phyloP scores from a whole-genome alignment of 92 coral and sea anemone genomes.

The Siderastrea radians region DNA sequence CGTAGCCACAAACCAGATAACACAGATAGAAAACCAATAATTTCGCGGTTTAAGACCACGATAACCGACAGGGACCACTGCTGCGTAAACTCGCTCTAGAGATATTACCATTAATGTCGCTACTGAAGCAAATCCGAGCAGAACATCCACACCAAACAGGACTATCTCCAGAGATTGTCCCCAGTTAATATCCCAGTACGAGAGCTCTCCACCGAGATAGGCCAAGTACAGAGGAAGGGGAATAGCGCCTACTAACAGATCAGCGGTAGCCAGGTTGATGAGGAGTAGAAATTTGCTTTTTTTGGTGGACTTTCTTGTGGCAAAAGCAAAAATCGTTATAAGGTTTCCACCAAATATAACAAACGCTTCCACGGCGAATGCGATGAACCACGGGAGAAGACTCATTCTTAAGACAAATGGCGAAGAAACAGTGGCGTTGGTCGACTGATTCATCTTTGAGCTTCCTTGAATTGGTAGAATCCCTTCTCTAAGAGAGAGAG shows the following conservation, averaged over 20 bases:
- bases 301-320: conserved; percentile 24
- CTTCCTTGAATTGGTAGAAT: not conserved
- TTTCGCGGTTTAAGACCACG: conserved; percentile 34
- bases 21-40: conserved; percentile 35
- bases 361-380: conserved; percentile 30
- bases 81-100: conserved; percentile 58
- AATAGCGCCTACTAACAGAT: conserved; percentile 59
- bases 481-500: not conserved
- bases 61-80: conserved; percentile 53
- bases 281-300: conserved; percentile 41
- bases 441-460: conserved; percentile 6
- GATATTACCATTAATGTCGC: conserved; percentile 57
- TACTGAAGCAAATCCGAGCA: conserved; percentile 61
- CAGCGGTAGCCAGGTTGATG: conserved; percentile 54
- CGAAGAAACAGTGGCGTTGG: conserved; percentile 2
- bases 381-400: conserved; percentile 36
- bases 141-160: conserved; percentile 48
- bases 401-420: not conserved
- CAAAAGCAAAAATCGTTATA: conserved; percentile 54
- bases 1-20: conserved; percentile 54
- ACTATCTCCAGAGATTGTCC: conserved; percentile 12
- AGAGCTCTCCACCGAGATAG: conserved; percentile 17
- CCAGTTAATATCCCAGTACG: conserved; percentile 12
- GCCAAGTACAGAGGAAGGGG: conserved; percentile 62
- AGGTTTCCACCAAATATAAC: conserved; percentile 43